Base-by-base conservation (phyloP, 2,888 invertebrate genomes). In the Acrobasis suavella region DNA sequence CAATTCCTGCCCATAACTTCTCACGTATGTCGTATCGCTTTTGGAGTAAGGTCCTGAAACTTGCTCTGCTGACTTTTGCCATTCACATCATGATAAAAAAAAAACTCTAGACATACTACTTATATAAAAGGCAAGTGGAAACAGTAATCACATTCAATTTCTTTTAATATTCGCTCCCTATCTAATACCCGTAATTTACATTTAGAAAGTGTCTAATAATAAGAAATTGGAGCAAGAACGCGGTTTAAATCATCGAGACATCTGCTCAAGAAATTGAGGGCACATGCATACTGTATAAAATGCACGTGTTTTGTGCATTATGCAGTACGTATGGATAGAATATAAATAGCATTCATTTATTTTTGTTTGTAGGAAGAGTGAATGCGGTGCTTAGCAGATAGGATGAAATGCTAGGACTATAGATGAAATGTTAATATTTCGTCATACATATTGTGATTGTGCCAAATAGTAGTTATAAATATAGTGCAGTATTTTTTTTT, bases 231-330 rank as follows among this genome's bases (percentile, higher is more conserved):
- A 61, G 59, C 54, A 61, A 58, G 64, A 62, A 62, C 64, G 66
- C 64, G 56, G 62, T 66, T 60, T 62, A 58, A 63, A 65, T 66
- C 60, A 62, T 49, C 37, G 50, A 56, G 15, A 52, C 59, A 62
- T 64, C 65, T 64, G 67, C 60, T 67, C 56, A 55, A 62, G 50
- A 59, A 62, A 64, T 63, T 55, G n/a, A 58, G 62, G 63, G 14
- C 60, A 42, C 63, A 64, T 50, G 63, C 51, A 62, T 63, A 64
- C n/a, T 42, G 15, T 50, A 54, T 49, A 51, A 46, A 58, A 63
- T 61, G 63, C 63, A 65, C 46, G 8, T 59, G 54, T 63, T 56
- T 42, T 42, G 42, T 56, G 42, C 56, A 42, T 56, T 22, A 55
- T 55, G 16, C 38, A 12, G 46, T 12, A 42, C 9, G 42, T 10